Base-by-base conservation (phyloP, 2,113 vertebrate species). In the Brachyhypopomus occidentalis region DNA sequence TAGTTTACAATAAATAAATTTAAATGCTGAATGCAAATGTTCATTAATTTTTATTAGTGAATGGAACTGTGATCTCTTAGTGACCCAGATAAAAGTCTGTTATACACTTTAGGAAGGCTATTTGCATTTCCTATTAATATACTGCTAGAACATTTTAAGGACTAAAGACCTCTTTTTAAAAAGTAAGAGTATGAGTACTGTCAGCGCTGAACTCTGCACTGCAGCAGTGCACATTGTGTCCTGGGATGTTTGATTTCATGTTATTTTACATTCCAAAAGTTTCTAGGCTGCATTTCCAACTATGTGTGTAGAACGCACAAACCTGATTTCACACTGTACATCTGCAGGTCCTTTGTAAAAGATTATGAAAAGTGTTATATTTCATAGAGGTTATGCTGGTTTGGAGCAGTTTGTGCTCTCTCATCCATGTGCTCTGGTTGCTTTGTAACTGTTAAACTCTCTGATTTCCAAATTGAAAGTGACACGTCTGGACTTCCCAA, bases 251-350 rank as follows among this genome's bases (percentile, higher is more conserved):
- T 62, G 58, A 72, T 41, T 30, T 81, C 20, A 75, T 25, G 60
- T 83, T 23, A 64, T 77, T 72, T 59, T 38, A 2, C 66, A 55
- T 55, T 87, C 70, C 38, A 85, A 16, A 74, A 48, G 73, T 83
- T 78, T 77, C 52, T 62, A 34, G 80, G 14, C 38, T 84, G 77
- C 88, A 84, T 83, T 75, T 86, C 88, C 76, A 77, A 45, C 72
- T n/a, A 30, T 8, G 48, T 38, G 67, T 77, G 62, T 36, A 45
- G 5, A 58, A 0, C 20, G 78, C 78, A 85, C 80, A 59, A 75
- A 56, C 16, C 62, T 85, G 48, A 70, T 87, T 85, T 75, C 82
- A 52, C 83, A 73, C 23, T 23, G 70, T 38, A 58, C 82, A 75
- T 86, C 86, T 88, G 82, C 70, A 63, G 52, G 58, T 59, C 70